A percentile compares a stretch with the other conserved stretches of the same genome.
phyloP scores from a whole-genome alignment of 2,888 invertebrate genomes.

The Calliphora vomitoria region DNA sequence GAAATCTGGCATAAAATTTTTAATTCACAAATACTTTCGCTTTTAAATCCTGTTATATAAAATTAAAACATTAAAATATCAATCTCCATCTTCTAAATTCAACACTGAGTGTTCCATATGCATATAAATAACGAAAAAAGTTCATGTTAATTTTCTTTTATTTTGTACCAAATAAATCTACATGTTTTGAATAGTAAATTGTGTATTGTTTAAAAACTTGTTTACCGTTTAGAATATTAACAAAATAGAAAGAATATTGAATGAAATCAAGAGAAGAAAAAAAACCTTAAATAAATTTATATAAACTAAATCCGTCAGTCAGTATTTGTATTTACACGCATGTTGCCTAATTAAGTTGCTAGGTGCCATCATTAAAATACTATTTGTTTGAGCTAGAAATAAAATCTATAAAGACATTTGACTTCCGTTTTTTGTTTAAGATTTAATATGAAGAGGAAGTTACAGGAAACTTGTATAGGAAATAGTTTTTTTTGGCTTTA shows the following conservation, averaged over 20 bases:
- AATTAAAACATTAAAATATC: too few relatives aligned
- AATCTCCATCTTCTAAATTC: too few relatives aligned
- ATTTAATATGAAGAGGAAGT: background rate
- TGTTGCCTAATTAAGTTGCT: background rate
- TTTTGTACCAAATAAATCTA: background rate
- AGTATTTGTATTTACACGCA: background rate
- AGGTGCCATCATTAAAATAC: constrained; percentile 9
- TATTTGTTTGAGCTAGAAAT: background rate
- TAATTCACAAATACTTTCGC: too few relatives aligned
- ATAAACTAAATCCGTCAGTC: background rate
- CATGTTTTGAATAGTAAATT: background rate
- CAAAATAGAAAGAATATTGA: background rate
- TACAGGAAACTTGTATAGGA: background rate
- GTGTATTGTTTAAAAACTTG: background rate
- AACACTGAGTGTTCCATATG: too few relatives aligned
- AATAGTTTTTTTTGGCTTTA: too few relatives aligned
- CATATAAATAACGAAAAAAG: background rate
- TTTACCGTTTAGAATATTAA: background rate
- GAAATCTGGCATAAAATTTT: too few relatives aligned
- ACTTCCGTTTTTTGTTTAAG: background rate
- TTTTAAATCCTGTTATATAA: too few relatives aligned
- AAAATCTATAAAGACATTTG: background rate
- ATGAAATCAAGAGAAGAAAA: background rate
- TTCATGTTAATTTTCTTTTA: background rate
- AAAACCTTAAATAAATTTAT: constrained; percentile 5